Base-by-base conservation (phyloP, 2,888 invertebrate species). In the Lithosia quadra region DNA sequence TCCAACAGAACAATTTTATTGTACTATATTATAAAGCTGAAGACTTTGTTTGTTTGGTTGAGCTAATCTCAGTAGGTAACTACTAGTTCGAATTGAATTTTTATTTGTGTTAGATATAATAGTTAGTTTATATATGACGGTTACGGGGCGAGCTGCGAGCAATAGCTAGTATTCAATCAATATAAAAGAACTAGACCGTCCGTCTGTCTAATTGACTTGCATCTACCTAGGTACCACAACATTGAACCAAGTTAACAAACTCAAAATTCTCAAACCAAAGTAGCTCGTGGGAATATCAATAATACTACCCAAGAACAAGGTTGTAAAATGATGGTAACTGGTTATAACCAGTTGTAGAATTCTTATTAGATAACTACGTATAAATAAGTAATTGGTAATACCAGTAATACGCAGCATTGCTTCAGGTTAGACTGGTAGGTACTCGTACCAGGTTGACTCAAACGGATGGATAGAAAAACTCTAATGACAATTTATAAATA, bases 361-460 rank as follows among this genome's bases (percentile, higher is more conserved):
- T 58, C 67, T 60, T 53, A 39, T 67, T 67, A 67, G 63, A 67
- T 67, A 63, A 67, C 24, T 56, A 36, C n/a, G 28, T 53, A 49
- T 62, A 57, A 64, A 49, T 62, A 57, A 64, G 56, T 64, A 57
- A 39, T 55, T 24, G 49, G 49, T 34, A 34, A 10, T 36, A n/a
- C n/a, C n/a, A n/a, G 56, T 21, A 62, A 67, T 56, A 53, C 22
- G 53, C 22, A 62, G 39, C 60, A 60, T 36, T 21, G 49, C 28
- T 28, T 56, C 67, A 33, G 39, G 61, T 57, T 28, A 39, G 24
- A 60, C 53, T 56, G 13, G 66, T n/a, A n/a, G n/a, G n/a, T n/a
- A n/a, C n/a, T n/a, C n/a, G n/a, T n/a, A n/a, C n/a, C n/a, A 36
- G 13, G 24, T 59, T 21, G 9, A 22, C 59, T 59, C 65, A 60